phyloP scores from a whole-genome alignment of 2,113 vertebrate species.

The Carassius gibelio region DNA sequence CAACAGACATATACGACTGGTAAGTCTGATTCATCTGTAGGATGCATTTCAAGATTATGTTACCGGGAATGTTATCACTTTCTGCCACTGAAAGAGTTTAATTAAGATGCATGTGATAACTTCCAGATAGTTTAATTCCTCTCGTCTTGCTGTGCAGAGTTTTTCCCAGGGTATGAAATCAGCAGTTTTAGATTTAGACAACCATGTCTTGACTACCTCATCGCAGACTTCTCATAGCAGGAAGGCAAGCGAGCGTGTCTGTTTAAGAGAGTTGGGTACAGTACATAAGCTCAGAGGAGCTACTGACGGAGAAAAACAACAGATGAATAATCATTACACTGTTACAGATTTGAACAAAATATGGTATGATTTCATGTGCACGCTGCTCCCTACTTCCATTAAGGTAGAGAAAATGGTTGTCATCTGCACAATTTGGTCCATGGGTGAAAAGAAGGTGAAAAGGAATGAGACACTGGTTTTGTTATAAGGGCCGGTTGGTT shows the following conservation, averaged over 20 bases:
- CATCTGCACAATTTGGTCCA: conserved; percentile 24
- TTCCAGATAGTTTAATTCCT: background rate
- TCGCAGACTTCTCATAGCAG: background rate
- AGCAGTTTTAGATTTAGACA: conserved; percentile 18
- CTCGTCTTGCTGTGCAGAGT: background rate
- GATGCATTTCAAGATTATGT: conserved; percentile 43
- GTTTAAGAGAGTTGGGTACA: no score
- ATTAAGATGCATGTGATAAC: conserved; percentile 39
- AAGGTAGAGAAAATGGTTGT: conserved; percentile 30
- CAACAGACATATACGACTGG: background rate
- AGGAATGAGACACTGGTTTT: background rate
- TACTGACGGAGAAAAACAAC: background rate
- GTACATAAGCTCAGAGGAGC: background rate
- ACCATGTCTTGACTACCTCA: background rate
- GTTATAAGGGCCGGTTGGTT: conserved; percentile 8
- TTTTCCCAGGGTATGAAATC: conserved; percentile 25
- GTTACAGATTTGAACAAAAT: background rate
- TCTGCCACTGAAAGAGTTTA: conserved; percentile 29
- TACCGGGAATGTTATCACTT: conserved; percentile 17
- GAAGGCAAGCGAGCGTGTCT: background rate
- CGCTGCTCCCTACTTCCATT: conserved; percentile 2
- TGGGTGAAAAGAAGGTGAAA: conserved; percentile 18
- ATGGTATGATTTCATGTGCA: background rate
- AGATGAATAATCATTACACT: background rate
- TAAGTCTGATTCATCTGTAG: conserved; percentile 22